phyloP scores from a whole-genome alignment of 2,113 vertebrate genomes.

The Hippoglossus stenolepis region DNA sequence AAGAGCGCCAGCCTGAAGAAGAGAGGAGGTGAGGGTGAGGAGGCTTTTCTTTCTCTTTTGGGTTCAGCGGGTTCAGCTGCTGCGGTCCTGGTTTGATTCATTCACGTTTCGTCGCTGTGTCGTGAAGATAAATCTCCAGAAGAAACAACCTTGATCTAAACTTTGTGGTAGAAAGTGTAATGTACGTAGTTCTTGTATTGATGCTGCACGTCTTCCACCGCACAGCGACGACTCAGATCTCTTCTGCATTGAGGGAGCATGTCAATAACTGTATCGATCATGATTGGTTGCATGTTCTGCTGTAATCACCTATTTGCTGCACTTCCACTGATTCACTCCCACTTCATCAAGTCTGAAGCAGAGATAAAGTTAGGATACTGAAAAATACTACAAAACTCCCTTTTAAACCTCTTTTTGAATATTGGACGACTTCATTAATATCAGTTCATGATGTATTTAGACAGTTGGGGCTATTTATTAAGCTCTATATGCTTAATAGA shows the following conservation, averaged over 20 bases:
- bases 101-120: conserved; percentile 14
- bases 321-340: conserved; percentile 10
- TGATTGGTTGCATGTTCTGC: conserved; percentile 41
- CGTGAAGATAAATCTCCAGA: neutral
- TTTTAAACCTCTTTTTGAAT: no score
- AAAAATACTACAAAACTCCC: no score
- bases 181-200: accelerated
- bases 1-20: conserved; percentile 86
- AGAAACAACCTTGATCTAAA: no score
- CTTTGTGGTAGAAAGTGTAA: neutral
- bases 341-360: neutral
- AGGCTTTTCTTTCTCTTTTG: neutral
- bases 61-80: conserved; percentile 1
- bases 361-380: neutral
- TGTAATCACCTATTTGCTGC: conserved; percentile 7
- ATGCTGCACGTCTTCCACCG: conserved; percentile 1
- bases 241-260: neutral
- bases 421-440: no score
- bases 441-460: no score
- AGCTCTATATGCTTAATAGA: no score
- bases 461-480: no score
- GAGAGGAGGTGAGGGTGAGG: conserved; percentile 84
- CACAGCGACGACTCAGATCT: neutral
- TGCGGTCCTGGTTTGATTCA: neutral
- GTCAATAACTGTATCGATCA: conserved; percentile 20